A percentile compares a stretch with the other conserved stretches of the same genome.
These are phyloP conservation scores for Borostomias antarcticus DNA, from an alignment of 2,797 vertebrate species.

Conservation along the genomic window DNA sequence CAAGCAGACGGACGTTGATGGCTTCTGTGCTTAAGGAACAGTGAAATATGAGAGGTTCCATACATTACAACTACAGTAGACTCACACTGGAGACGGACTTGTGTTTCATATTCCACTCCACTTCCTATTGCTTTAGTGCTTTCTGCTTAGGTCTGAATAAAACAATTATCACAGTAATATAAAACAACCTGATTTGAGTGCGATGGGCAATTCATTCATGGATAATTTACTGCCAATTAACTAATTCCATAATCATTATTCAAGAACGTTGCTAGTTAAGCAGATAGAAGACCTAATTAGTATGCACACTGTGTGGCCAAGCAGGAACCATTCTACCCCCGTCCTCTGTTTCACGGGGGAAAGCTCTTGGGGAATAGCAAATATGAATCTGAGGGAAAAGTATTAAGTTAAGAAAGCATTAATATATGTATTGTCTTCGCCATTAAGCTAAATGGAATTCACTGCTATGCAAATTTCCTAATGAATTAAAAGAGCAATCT, in stretches of 20 bases:
- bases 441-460: neutral
- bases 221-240: constrained; percentile 41
- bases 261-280: constrained; percentile 31
- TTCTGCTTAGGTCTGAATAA: constrained; percentile 22
- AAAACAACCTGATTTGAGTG: neutral
- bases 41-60: constrained; percentile 1
- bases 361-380: neutral
- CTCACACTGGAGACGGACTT: neutral
- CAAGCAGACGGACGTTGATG: constrained; percentile 53
- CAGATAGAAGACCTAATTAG: constrained; percentile 36
- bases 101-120: no score
- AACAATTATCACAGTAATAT: constrained; percentile 21
- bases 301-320: constrained; percentile 28
- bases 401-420: neutral
- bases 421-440: neutral
- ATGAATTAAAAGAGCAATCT: neutral
- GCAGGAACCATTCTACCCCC: constrained; percentile 20
- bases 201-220: constrained; percentile 23
- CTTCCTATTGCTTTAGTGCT: neutral
- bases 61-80: no score
- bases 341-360: constrained; percentile 17
- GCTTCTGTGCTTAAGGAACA: constrained; percentile 24
- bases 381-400: constrained; percentile 2
- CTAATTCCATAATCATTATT: constrained; percentile 38
- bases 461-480: neutral